These are phyloP conservation scores for Stenurella melanura DNA, from an alignment of 2,888 invertebrate genomes.

Conservation along the genomic window DNA sequence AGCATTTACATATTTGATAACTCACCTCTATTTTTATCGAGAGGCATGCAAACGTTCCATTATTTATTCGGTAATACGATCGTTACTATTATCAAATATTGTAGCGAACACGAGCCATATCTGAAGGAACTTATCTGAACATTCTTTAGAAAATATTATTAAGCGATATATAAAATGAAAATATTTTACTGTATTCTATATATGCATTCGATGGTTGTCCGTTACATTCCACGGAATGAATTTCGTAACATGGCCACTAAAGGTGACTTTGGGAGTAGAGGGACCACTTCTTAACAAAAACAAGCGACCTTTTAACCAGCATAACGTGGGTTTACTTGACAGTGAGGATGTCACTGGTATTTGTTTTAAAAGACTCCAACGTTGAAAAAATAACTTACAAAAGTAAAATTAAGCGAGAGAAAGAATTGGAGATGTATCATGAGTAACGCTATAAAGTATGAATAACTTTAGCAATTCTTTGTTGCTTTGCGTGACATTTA, in stretches of 20 bases:
- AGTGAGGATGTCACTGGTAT: slow-evolving; percentile 65
- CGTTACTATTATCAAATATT: background rate
- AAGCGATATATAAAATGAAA: slow-evolving; percentile 7
- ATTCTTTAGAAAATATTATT: slow-evolving; percentile 4
- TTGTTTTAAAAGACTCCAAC: slow-evolving; percentile 64
- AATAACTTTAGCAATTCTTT: slow-evolving; percentile 36
- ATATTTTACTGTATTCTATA: slow-evolving; percentile 8
- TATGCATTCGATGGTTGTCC: slow-evolving; percentile 28
- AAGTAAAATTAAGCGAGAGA: slow-evolving; percentile 56
- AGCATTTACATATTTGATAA: slow-evolving; percentile 9
- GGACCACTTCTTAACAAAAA: slow-evolving; percentile 62
- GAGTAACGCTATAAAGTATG: slow-evolving; percentile 50
- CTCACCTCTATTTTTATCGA: background rate
- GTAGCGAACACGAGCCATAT: background rate
- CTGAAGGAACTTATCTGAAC: slow-evolving; percentile 2
- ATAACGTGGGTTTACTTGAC: slow-evolving; percentile 65
- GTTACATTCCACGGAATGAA: slow-evolving; percentile 48
- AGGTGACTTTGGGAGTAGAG: slow-evolving; percentile 60
- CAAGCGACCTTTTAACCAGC: slow-evolving; percentile 61
- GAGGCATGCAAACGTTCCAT: background rate
- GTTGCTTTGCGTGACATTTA: slow-evolving; percentile 7
- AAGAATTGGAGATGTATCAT: slow-evolving; percentile 45
- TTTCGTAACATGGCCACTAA: slow-evolving; percentile 61
- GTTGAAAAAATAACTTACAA: slow-evolving; percentile 62
- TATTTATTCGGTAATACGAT: slow-evolving; percentile 7